phyloP scores from a whole-genome alignment of 64 coral and sea anemone genomes.

The Trachythela sp. region DNA sequence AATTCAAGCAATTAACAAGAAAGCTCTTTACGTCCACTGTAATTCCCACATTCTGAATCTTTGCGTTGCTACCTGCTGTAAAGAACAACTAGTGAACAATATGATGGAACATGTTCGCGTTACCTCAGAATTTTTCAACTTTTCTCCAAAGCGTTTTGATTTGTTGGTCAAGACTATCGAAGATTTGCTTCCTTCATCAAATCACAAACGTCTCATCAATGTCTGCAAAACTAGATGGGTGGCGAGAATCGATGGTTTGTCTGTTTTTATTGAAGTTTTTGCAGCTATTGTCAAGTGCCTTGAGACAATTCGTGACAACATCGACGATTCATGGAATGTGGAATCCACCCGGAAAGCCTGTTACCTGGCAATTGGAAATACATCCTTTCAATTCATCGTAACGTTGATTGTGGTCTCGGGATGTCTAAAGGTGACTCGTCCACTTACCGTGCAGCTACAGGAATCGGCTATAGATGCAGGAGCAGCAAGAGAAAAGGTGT shows the following conservation, averaged over 20 bases:
- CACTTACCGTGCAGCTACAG: slow-evolving; percentile 19
- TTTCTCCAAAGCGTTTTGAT: too few relatives aligned
- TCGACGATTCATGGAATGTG: not conserved
- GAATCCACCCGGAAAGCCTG: not conserved
- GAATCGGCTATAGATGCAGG: not conserved
- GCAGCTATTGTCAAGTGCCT: not conserved
- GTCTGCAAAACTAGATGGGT: slow-evolving; percentile 40
- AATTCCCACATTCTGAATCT: too few relatives aligned
- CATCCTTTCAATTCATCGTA: not conserved
- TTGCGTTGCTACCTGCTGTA: too few relatives aligned
- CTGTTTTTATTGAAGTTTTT: slow-evolving; percentile 8
- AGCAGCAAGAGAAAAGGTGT: not conserved
- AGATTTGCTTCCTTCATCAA: not conserved
- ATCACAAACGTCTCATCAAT: not conserved
- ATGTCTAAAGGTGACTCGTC: not conserved
- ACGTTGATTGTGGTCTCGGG: not conserved
- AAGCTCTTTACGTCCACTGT: too few relatives aligned
- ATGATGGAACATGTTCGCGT: too few relatives aligned
- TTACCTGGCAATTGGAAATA: too few relatives aligned
- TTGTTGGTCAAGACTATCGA: slow-evolving; percentile 24
- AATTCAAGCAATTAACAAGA: not conserved
- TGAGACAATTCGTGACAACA: slow-evolving; percentile 2
- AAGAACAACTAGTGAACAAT: too few relatives aligned
- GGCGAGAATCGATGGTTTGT: not conserved
- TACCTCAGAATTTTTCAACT: too few relatives aligned